A percentile compares a stretch with the other conserved stretches of the same genome.
Evolutionary conservation across 2,113 vertebrate genomes (phyloP).

Genomic region (Burhinus oedicnemus): DNA sequence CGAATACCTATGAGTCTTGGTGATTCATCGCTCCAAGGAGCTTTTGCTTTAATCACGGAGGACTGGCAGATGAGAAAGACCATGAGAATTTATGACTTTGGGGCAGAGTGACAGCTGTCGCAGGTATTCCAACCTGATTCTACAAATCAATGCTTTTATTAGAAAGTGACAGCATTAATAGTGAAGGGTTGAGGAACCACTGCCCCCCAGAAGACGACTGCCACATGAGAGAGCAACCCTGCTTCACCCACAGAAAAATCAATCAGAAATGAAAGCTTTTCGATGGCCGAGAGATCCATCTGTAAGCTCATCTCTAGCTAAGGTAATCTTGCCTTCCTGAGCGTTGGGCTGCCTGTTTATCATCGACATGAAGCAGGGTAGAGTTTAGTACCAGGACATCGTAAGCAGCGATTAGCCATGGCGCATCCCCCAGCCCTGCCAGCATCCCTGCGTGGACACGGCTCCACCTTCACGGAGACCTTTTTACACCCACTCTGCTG

Average conservation of each 20-base stretch:
- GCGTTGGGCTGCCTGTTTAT: neutral
- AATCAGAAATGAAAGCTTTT: neutral
- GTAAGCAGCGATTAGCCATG: neutral
- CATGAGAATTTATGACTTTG: conserved; percentile 52
- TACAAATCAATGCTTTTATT: conserved; percentile 46
- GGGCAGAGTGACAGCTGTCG: conserved; percentile 63
- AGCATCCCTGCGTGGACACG: neutral
- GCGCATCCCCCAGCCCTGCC: neutral
- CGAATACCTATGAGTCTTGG: conserved; percentile 40
- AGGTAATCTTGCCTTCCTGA: neutral
- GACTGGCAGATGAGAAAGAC: conserved; percentile 61
- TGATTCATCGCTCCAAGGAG: conserved; percentile 53
- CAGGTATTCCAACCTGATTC: neutral
- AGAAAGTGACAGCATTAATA: conserved; percentile 13
- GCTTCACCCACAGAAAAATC: neutral
- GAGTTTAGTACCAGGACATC: neutral
- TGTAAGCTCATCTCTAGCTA: neutral
- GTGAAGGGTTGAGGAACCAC: neutral
- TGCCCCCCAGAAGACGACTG: neutral
- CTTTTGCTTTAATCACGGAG: conserved; percentile 53
- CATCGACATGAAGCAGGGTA: neutral
- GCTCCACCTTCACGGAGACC: neutral
- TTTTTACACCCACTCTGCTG: neutral
- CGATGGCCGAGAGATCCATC: neutral
- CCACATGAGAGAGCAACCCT: neutral